Conservation (phyloP, 2,888 invertebrate genomes). For the Ethmia dodecea region DNA sequence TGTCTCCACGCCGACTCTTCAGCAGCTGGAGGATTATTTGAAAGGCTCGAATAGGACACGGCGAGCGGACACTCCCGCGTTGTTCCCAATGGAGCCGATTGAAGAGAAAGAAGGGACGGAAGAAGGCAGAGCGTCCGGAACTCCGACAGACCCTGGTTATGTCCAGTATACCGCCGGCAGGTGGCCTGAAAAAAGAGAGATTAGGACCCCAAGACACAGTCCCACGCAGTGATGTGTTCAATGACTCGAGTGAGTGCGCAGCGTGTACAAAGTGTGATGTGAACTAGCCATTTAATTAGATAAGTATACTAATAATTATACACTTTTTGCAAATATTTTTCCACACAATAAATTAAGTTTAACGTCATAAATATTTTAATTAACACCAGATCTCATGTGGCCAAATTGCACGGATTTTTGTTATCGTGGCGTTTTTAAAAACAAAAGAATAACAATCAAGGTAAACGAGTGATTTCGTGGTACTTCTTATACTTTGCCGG, state of each 20-base stretch:
- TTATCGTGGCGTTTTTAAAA: constrained; percentile 26
- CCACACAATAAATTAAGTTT: constrained; percentile 13
- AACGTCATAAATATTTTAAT: constrained; percentile 10
- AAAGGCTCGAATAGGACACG: constrained; percentile 48
- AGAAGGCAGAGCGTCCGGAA: constrained; percentile 75
- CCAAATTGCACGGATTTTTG: background rate
- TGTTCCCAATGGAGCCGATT: constrained; percentile 76
- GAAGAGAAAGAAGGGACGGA: constrained; percentile 55
- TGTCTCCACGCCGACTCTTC: constrained; percentile 61
- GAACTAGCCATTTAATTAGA: constrained; percentile 12
- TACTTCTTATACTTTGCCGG: constrained; percentile 35
- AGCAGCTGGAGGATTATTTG: constrained; percentile 69
- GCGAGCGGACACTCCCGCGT: constrained; percentile 56
- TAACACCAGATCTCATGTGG: constrained; percentile 2
- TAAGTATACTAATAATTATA: constrained; percentile 13
- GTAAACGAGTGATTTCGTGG: constrained; percentile 39
- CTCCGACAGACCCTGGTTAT: constrained; percentile 84
- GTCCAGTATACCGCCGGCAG: constrained; percentile 84
- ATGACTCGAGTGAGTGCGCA: background rate
- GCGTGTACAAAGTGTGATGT: background rate
- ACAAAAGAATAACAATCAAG: constrained; percentile 52
- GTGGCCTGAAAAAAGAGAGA: constrained; percentile 78
- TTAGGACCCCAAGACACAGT: constrained; percentile 78
- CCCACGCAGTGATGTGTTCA: constrained; percentile 54
- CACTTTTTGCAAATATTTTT: constrained; percentile 9